Percentiles rank a stretch among this genome's conserved stretches.
Evolutionary conservation across 2,797 vertebrate species (phyloP).

Genomic region (Syngnathus rostellatus): DNA sequence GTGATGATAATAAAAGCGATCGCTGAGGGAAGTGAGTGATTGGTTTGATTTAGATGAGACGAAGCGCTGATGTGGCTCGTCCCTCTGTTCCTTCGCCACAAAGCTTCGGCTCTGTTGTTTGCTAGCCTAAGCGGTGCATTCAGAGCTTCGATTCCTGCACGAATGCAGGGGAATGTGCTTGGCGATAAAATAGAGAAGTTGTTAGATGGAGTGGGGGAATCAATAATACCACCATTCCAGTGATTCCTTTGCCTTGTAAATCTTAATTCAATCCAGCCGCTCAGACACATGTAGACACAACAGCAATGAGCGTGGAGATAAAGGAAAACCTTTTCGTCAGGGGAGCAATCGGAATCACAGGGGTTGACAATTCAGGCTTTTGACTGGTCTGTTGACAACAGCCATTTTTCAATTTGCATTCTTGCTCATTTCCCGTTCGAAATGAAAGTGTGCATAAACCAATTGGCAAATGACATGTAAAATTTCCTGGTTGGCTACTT

Average conservation of each 20-base stretch:
- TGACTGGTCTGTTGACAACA: not conserved
- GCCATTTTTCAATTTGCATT: no score
- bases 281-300: not conserved
- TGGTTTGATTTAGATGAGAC: slow-evolving; percentile 38
- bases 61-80: slow-evolving; percentile 49
- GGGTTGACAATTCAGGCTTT: not conserved
- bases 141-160: slow-evolving; percentile 30
- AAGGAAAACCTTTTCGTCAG: not conserved
- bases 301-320: not conserved
- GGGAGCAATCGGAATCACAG: not conserved
- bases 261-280: not conserved
- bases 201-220: not conserved
- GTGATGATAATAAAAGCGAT: slow-evolving; percentile 37
- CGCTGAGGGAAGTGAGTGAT: slow-evolving; percentile 35
- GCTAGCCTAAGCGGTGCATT: slow-evolving; percentile 18
- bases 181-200: not conserved
- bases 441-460: no score
- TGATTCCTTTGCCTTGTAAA: not conserved
- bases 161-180: slow-evolving; percentile 4
- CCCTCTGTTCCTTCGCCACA: slow-evolving; percentile 30
- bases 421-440: no score
- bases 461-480: not conserved
- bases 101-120: slow-evolving; percentile 34
- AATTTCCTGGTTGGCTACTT: not conserved
- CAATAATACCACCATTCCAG: not conserved